Evolutionary conservation across 2,888 invertebrate species (phyloP).

Genomic region (Drosophila mimica): DNA sequence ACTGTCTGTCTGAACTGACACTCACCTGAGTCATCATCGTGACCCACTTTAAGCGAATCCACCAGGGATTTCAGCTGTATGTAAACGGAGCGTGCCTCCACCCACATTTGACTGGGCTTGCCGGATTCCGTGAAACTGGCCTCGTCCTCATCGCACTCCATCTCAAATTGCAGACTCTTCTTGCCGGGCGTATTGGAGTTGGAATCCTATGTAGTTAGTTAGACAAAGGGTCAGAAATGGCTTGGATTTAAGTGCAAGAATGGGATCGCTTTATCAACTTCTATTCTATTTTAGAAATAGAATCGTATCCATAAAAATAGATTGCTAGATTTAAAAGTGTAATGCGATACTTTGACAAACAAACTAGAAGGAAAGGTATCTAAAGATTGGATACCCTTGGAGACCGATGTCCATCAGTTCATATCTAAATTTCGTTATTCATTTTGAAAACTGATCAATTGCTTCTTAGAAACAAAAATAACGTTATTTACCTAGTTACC

Average conservation of each 20-base stretch:
- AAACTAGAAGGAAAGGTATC: background rate
- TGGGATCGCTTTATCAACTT: background rate
- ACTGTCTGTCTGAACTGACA: background rate
- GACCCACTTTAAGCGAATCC: constrained; percentile 90
- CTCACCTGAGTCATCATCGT: constrained; percentile 90
- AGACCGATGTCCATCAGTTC: background rate
- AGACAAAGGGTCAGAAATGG: background rate
- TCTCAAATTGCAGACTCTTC: constrained; percentile 94
- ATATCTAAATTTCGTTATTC: background rate
- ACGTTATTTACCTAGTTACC: background rate
- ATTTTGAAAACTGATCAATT: background rate
- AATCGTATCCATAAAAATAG: background rate
- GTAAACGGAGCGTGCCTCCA: constrained; percentile 89
- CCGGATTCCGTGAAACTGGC: constrained; percentile 84
- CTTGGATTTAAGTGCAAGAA: background rate
- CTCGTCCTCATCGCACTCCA: constrained; percentile 92
- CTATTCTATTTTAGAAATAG: background rate
- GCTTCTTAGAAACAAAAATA: background rate
- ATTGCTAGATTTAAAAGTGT: background rate
- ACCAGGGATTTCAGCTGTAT: constrained; percentile 91
- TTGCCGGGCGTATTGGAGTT: constrained; percentile 83
- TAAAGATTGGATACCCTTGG: background rate
- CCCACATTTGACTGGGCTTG: constrained; percentile 87
- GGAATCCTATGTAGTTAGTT: constrained; percentile 69
- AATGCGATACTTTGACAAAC: background rate